Conservation (phyloP, 1,140 invertebrate genomes). For the Wiebesia pumilae region DNA sequence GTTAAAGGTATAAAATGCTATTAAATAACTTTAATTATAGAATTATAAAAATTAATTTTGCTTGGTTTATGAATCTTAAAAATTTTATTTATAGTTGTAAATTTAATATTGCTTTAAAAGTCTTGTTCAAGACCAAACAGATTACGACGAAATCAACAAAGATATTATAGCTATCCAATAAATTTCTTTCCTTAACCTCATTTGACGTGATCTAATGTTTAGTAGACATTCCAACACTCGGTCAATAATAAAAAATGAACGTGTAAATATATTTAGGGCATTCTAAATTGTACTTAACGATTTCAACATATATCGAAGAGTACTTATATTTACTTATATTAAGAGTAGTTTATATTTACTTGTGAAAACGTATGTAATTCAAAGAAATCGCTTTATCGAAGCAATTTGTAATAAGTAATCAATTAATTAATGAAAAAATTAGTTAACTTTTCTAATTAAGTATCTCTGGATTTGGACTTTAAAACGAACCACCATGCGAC, state of each 20-base stretch:
- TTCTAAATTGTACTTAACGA: background rate
- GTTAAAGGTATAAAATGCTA: no score
- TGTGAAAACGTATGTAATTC: no score
- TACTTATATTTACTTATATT: no score
- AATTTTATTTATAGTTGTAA: background rate
- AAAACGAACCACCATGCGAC: no score
- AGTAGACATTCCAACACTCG: background rate
- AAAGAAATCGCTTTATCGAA: no score
- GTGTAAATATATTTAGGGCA: background rate
- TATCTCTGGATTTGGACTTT: no score
- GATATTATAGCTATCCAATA: background rate
- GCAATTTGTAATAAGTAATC: no score
- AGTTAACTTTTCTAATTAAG: no score
- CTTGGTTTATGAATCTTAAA: background rate
- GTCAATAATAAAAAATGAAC: background rate
- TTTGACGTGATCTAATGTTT: background rate
- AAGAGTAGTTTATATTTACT: no score
- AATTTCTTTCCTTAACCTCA: background rate
- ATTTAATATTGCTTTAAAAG: background rate
- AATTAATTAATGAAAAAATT: no score
- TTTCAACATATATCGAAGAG: background rate
- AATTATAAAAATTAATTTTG: background rate
- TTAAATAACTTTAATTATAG: no score
- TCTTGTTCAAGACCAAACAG: background rate
- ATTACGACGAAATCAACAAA: background rate